Conservation (phyloP, 1,140 invertebrate genomes). For the Berghia stephanieae region DNA sequence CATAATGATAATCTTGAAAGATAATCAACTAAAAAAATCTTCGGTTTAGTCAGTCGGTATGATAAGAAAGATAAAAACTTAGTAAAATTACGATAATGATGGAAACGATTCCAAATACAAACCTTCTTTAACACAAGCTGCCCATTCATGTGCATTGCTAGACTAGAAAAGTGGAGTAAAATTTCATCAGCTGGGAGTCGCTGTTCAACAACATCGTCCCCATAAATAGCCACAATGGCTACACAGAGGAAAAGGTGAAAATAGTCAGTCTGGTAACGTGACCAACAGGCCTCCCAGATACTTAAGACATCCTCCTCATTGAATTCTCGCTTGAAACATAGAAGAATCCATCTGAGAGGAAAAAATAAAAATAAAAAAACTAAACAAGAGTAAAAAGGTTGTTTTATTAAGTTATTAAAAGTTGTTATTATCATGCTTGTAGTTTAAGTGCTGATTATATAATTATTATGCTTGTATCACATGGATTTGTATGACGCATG, state of each 20-base stretch:
- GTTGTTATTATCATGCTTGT: too few relatives aligned
- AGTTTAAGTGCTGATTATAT: too few relatives aligned
- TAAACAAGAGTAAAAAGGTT: background rate
- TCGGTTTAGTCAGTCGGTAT: too few relatives aligned
- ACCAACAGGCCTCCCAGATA: slow-evolving; percentile 96
- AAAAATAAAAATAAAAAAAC: slow-evolving; percentile 19
- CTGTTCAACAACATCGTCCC: slow-evolving; percentile 87
- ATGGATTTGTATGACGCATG: too few relatives aligned
- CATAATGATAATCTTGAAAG: too few relatives aligned
- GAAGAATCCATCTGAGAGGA: slow-evolving; percentile 87
- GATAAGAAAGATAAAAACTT: background rate
- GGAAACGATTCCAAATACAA: slow-evolving; percentile 21
- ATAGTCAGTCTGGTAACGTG: slow-evolving; percentile 90
- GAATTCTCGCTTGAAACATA: slow-evolving; percentile 85
- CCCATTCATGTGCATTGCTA: slow-evolving; percentile 97
- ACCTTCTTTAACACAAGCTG: slow-evolving; percentile 86
- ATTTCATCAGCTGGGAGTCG: slow-evolving; percentile 91
- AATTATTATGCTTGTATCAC: too few relatives aligned
- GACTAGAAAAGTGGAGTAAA: slow-evolving; percentile 90
- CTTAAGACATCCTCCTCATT: slow-evolving; percentile 83
- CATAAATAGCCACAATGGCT: slow-evolving; percentile 90
- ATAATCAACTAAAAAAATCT: too few relatives aligned
- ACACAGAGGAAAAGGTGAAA: slow-evolving; percentile 92
- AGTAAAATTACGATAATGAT: background rate
- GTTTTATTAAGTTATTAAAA: too few relatives aligned